These are phyloP conservation scores for Corythoichthys intestinalis DNA, from an alignment of 2,113 vertebrate species.

Conservation along the genomic window DNA sequence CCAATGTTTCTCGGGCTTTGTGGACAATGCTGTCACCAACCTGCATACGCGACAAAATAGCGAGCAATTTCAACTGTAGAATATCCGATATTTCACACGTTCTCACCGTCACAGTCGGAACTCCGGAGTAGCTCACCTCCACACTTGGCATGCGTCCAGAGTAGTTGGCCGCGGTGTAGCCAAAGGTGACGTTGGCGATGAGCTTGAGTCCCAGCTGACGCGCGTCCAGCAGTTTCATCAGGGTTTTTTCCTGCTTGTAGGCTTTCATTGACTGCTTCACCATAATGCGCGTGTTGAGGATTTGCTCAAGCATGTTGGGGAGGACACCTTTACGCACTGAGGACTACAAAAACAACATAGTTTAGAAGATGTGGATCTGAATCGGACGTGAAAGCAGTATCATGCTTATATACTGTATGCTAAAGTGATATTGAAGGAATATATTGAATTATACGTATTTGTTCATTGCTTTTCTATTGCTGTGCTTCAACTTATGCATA, in stretches of 20 bases:
- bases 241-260: conserved; percentile 84
- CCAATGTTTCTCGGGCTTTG: conserved; percentile 96
- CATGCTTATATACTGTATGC: no score
- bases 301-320: conserved; percentile 95
- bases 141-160: conserved; percentile 94
- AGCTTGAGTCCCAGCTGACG: conserved; percentile 95
- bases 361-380: background rate
- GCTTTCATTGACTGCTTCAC: conserved; percentile 93
- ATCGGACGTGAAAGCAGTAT: background rate
- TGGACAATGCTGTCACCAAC: conserved; percentile 96
- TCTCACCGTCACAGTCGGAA: background rate
- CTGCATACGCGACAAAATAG: conserved; percentile 52
- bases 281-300: conserved; percentile 92
- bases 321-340: conserved; percentile 90
- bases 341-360: conserved; percentile 65
- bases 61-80: no score
- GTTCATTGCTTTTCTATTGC: no score
- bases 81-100: background rate
- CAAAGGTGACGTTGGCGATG: conserved; percentile 94
- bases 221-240: conserved; percentile 87
- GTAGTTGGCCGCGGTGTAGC: conserved; percentile 90
- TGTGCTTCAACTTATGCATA: no score
- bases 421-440: no score
- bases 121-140: conserved; percentile 73
- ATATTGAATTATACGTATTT: no score